Conservation (phyloP, 64 coral and sea anemone species). For the Stichodactyla mertensii region DNA sequence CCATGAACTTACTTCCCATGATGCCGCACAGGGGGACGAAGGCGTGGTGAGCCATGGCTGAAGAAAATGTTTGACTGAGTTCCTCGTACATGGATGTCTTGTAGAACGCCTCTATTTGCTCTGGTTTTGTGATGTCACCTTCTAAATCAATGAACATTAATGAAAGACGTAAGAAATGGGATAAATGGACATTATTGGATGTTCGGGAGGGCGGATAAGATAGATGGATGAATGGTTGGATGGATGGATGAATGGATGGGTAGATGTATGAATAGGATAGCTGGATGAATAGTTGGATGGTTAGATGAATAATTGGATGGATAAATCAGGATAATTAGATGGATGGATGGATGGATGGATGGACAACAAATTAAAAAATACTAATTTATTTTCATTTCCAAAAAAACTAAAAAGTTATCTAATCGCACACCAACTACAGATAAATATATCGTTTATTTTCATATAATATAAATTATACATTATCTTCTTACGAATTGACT, state of each 20-base stretch:
- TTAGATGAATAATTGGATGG: too few species aligned
- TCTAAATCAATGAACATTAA: background rate
- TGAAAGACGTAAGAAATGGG: background rate
- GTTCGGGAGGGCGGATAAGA: background rate
- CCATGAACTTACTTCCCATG: slow-evolving; percentile 90
- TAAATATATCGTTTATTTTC: too few species aligned
- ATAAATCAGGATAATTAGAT: too few species aligned
- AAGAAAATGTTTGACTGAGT: slow-evolving; percentile 71
- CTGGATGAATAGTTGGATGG: too few species aligned
- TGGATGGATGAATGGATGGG: background rate
- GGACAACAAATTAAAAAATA: too few species aligned
- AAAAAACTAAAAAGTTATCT: too few species aligned
- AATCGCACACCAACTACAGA: too few species aligned
- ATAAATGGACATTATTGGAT: background rate
- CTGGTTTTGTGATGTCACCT: slow-evolving; percentile 13
- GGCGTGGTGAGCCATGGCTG: slow-evolving; percentile 82
- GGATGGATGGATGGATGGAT: too few species aligned
- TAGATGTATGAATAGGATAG: background rate
- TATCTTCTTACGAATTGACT: too few species aligned
- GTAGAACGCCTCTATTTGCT: slow-evolving; percentile 42
- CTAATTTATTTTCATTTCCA: too few species aligned
- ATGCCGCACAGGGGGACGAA: slow-evolving; percentile 81
- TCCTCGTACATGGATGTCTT: slow-evolving; percentile 71
- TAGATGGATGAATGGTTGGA: background rate
- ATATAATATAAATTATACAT: too few species aligned